Evolutionary conservation across 1,140 invertebrate species (phyloP), one percentile per base, ranked within the genome.

Genomic region (Archivesica marissinica): DNA sequence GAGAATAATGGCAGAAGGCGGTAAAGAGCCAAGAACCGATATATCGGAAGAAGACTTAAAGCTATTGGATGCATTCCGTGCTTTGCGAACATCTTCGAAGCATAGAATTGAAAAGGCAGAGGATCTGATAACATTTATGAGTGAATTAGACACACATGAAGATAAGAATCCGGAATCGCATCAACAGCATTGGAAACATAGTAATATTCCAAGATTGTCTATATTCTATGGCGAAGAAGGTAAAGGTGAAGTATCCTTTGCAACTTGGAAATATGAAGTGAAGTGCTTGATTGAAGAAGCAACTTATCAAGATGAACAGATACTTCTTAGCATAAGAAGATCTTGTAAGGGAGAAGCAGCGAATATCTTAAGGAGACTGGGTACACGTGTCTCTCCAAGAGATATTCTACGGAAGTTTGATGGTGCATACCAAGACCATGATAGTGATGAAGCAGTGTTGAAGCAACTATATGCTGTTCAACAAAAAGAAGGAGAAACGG

Each of bases 221-320:
- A 7, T 15, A 28, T 75, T 75, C 25, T 75, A 52, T 54, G 72
- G 72, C 4, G 72, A 75, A 75, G n/a, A n/a, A 20, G 72, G 72
- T 30, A 75, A 75, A 54, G 72, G 47, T 52, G 72, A 75, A 52
- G 72, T 75, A 15, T 30, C n/a, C 15, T 75, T 30, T 35, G 4
- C 11, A 20, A 75, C 72, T 20, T 75, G 72, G 72, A 25, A 25
- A 28, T 75, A 75, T 25, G 72, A 75, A 41, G 50, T 75, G n/a
- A 75, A 17, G 11, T 75, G 72, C 35, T 23, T 75, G n/a, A n/a
- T n/a, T n/a, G 6, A 70, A 25, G 72, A 75, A 35, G 33, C 50
- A 54, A 33, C 50, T 3, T 75, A 75, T 30, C 50, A 41, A 4
- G 15, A 33, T 4, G 72, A 75, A 52, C 23, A 33, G 20, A 76